Conservation (phyloP, 2,888 invertebrate species). For the Macrophya alboannulata region DNA sequence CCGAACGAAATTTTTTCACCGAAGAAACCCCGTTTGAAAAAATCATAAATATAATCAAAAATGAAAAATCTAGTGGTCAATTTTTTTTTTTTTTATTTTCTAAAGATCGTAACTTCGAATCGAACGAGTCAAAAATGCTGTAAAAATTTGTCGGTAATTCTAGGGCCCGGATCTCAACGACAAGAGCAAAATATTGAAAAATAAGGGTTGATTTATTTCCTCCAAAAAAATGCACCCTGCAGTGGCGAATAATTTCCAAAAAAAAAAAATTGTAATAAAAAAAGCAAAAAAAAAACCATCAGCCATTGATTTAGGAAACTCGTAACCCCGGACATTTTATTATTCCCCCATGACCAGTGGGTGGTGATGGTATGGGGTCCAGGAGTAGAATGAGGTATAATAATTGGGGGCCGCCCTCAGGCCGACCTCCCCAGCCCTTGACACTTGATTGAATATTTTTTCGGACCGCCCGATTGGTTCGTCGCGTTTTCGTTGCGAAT, state of each 20-base stretch:
- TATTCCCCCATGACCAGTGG: constrained; percentile 72
- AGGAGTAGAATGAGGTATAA: constrained; percentile 62
- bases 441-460: constrained; percentile 80
- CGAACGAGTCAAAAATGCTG: not conserved
- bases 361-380: constrained; percentile 58
- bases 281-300: constrained; percentile 56
- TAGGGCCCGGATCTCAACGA: too few relatives aligned
- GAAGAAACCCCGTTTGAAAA: not conserved
- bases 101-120: not conserved
- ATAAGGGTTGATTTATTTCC: not conserved
- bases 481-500: constrained; percentile 68
- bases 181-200: not conserved
- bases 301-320: constrained; percentile 79
- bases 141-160: not conserved
- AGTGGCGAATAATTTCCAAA: not conserved
- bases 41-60: too few relatives aligned
- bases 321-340: constrained; percentile 78
- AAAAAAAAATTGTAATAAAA: not conserved
- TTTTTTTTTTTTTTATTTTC: too few relatives aligned
- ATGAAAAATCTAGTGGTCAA: too few relatives aligned
- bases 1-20: not conserved
- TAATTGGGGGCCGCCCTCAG: constrained; percentile 63
- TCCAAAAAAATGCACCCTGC: not conserved
- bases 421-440: constrained; percentile 73
- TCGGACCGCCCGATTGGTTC: constrained; percentile 79